Evolutionary conservation across 2,113 vertebrate genomes (phyloP).

Genomic region (Hippocampus comes): DNA sequence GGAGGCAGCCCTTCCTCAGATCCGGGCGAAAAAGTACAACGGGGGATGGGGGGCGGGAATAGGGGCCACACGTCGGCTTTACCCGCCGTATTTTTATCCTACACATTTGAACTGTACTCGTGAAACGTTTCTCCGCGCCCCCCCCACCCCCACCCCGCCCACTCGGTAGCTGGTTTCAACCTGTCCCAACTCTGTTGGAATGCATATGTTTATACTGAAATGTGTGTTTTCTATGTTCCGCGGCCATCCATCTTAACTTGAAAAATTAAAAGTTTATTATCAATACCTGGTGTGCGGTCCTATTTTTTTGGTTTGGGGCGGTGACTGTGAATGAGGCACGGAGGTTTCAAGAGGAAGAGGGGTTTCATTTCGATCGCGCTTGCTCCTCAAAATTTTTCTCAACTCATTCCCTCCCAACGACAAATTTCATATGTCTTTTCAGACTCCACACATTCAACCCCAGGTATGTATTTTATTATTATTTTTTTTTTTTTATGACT

Average conservation of each 20-base stretch:
- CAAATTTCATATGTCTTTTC: too few species aligned
- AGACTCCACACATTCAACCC: too few species aligned
- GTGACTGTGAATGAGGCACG: background rate
- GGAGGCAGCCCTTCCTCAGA: background rate
- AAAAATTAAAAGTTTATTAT: constrained; percentile 77
- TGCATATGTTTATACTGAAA: constrained; percentile 76
- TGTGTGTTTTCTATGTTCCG: constrained; percentile 78
- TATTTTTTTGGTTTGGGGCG: background rate
- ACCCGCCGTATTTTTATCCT: background rate
- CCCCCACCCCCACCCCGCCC: background rate
- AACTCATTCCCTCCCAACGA: too few species aligned
- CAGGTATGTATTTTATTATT: too few species aligned
- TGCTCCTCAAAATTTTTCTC: too few species aligned
- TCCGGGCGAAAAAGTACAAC: background rate
- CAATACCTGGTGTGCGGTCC: constrained; percentile 26
- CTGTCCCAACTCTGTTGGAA: constrained; percentile 64
- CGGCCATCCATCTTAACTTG: constrained; percentile 75
- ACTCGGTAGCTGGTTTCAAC: constrained; percentile 54
- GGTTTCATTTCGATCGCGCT: too few species aligned
- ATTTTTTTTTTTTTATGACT: too few species aligned
- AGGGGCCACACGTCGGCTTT: background rate
- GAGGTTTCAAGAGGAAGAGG: too few species aligned
- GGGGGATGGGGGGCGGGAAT: background rate
- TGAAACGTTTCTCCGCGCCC: background rate
- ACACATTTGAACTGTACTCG: background rate